Evolutionary conservation across 2,888 invertebrate species (phyloP), one percentile per base, ranked within the genome.

Genomic region (Calliphora vomitoria): DNA sequence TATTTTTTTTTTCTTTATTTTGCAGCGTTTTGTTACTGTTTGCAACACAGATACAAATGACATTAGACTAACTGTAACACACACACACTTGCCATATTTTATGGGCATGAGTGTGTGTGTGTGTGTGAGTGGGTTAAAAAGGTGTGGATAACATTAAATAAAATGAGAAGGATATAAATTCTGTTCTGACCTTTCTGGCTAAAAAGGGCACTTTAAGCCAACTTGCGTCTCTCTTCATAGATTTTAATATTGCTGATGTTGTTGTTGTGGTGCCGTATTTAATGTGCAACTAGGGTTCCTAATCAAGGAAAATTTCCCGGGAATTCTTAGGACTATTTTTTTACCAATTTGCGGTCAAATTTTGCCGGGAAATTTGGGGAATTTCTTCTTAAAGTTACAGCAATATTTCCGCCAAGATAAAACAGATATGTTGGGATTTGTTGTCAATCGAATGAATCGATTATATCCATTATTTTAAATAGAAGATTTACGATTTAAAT

Each of bases 101-200:
- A 25, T 25, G 35, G 35, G 6, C 35, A 10, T 62, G 31, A n/a
- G 31, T 74, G 47, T 20, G 18, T 41, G 15, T 44, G 10, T 38
- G 50, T 62, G 71, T 20, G 0, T 10, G 3, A 10, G 5, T 6
- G 55, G 31, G 15, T 15, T 60, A 55, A 62, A 53, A 62, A 55
- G 69, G 69, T 84, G 66, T 60, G 79, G 44, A 55, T 44, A 79
- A 72, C 31, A 72, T 78, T 31, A 53, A 69, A 76, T 47, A 62
- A 71, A 60, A 62, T 38, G 20, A 72, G 13, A 60, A 84, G 64
- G 66, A 84, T 71, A 74, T 79, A 84, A 72, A 79, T 80, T 80
- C 69, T 69, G 41, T 68, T 31, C 74, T 68, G 60, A 84, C 66
- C 66, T 79, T 84, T 64, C 13, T 47, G 11, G 13, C 55, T 58